These are phyloP conservation scores for Oceanodroma leucorhoa DNA, from an alignment of 2,797 vertebrate genomes.

Conservation along the genomic window DNA sequence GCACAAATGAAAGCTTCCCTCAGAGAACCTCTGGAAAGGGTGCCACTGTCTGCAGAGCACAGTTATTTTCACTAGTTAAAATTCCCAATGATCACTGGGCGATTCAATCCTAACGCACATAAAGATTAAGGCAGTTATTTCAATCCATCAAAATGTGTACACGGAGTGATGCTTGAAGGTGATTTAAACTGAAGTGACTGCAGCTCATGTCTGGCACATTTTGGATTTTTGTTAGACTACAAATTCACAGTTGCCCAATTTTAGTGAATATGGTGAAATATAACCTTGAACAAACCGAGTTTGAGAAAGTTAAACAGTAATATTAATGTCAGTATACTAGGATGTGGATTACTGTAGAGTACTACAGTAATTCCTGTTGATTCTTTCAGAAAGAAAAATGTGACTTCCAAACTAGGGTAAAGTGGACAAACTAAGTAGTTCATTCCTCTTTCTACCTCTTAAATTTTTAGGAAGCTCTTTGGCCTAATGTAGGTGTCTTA, in stretches of 20 bases:
- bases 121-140: neutral
- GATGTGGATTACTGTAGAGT: neutral
- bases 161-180: neutral
- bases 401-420: neutral
- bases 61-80: neutral
- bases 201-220: neutral
- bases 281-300: neutral
- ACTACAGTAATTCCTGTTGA: neutral
- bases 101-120: neutral
- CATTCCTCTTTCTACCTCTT: neutral
- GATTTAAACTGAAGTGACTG: neutral
- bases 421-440: neutral
- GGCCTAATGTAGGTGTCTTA: neutral
- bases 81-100: neutral
- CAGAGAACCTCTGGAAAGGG: neutral
- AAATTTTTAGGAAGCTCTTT: neutral
- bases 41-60: neutral
- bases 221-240: neutral
- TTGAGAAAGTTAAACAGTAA: neutral
- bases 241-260: neutral
- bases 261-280: neutral
- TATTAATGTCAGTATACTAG: neutral
- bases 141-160: neutral
- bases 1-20: conserved; percentile 32
- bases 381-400: neutral